A percentile compares a stretch with the other conserved stretches of the same genome.
phyloP scores from a whole-genome alignment of 2,888 invertebrate genomes.

The Sminthurides aquaticus region DNA sequence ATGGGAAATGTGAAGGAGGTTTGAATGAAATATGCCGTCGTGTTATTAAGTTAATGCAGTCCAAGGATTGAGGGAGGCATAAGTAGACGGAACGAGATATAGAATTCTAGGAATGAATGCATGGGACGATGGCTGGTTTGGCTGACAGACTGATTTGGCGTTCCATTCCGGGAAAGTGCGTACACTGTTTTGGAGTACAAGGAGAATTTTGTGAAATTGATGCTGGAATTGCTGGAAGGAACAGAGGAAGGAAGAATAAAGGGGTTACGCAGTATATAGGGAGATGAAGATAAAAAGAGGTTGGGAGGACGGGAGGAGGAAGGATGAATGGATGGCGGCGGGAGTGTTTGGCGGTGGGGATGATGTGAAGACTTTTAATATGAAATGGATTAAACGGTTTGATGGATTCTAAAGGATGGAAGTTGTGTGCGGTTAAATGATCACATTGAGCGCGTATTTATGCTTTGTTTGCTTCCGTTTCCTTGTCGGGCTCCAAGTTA shows the following conservation, averaged over 20 bases:
- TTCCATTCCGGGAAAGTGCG: too few species aligned
- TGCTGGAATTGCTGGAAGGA: too few species aligned
- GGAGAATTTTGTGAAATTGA: too few species aligned
- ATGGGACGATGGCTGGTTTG: not conserved
- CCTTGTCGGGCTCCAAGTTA: not conserved
- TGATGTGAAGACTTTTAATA: not conserved
- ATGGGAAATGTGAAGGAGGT: not conserved
- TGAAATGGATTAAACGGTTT: slow-evolving; percentile 8
- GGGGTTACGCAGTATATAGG: too few species aligned
- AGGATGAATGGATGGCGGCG: too few species aligned
- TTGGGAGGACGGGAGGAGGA: too few species aligned
- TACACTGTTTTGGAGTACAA: too few species aligned
- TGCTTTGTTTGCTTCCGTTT: slow-evolving; percentile 7
- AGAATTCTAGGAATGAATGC: not conserved
- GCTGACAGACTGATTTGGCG: too few species aligned
- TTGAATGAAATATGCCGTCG: not conserved
- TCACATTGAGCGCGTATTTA: slow-evolving; percentile 5
- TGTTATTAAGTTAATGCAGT: not conserved
- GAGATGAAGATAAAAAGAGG: too few species aligned
- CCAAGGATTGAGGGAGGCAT: not conserved
- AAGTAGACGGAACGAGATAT: not conserved
- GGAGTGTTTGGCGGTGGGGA: not conserved
- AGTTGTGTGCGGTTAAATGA: slow-evolving; percentile 9
- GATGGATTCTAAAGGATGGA: slow-evolving; percentile 4
- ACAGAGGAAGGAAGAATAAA: too few species aligned